Conservation (phyloP, 2,797 vertebrate genomes). For the Natrix natrix region DNA sequence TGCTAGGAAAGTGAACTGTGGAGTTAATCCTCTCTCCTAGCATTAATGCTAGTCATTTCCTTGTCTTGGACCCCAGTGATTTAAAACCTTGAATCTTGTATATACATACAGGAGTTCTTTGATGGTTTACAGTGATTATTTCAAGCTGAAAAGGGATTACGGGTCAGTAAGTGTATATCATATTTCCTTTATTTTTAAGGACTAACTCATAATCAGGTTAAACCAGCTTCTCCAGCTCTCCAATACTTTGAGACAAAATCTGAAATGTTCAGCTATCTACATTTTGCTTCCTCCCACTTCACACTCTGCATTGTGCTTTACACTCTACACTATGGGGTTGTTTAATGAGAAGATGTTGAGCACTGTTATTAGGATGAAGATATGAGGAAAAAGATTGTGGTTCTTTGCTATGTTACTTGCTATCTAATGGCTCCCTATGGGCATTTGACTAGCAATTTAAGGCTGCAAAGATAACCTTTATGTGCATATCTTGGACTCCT, state of each 20-base stretch:
- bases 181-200: neutral
- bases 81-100: neutral
- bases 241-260: neutral
- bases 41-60: conserved; percentile 18
- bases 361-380: neutral
- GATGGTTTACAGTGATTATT: conserved; percentile 12
- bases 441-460: neutral
- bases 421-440: neutral
- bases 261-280: neutral
- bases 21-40: neutral
- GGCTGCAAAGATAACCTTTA: neutral
- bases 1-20: neutral
- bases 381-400: neutral
- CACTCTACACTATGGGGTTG: neutral
- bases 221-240: neutral
- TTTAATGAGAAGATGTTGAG: neutral
- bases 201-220: neutral
- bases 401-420: neutral
- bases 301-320: neutral
- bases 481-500: neutral
- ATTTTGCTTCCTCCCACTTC: neutral
- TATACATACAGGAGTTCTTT: conserved; percentile 5
- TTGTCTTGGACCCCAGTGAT: conserved; percentile 7
- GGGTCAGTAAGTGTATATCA: neutral
- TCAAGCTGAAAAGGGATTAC: conserved; percentile 14